These are phyloP conservation scores for Argynnis bischoffii DNA, from an alignment of 2,888 invertebrate species.

Conservation along the genomic window DNA sequence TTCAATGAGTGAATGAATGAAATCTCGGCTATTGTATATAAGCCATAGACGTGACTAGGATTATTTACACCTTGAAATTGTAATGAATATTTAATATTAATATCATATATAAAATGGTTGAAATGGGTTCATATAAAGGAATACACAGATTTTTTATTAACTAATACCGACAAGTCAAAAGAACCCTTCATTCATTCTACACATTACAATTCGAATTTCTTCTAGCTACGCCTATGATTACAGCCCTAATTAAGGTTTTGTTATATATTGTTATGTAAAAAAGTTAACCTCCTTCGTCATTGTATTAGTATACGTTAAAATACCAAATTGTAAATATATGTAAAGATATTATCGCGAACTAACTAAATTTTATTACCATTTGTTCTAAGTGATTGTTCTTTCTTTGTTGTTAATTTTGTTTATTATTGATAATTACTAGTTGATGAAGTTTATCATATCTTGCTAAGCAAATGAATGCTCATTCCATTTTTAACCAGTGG, in stretches of 20 bases:
- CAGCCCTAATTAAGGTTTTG: slow-evolving; percentile 59
- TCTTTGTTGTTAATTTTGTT: slow-evolving; percentile 80
- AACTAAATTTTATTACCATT: slow-evolving; percentile 81
- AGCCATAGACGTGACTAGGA: slow-evolving; percentile 5
- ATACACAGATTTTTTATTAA: too few relatives aligned
- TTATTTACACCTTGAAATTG: background rate
- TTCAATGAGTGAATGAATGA: slow-evolving; percentile 43
- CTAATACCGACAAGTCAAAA: too few relatives aligned
- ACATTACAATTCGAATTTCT: background rate
- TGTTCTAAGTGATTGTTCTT: slow-evolving; percentile 79
- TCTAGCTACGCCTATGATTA: slow-evolving; percentile 14
- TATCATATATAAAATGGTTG: too few relatives aligned
- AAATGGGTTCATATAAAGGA: too few relatives aligned
- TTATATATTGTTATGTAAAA: slow-evolving; percentile 77
- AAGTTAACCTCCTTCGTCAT: slow-evolving; percentile 68
- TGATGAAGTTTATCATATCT: slow-evolving; percentile 44
- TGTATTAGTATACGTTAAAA: slow-evolving; percentile 79
- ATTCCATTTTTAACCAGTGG: slow-evolving; percentile 51
- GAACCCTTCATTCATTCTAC: too few relatives aligned
- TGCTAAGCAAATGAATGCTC: slow-evolving; percentile 53
- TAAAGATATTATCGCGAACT: slow-evolving; percentile 79
- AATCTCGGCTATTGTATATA: slow-evolving; percentile 65
- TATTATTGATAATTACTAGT: slow-evolving; percentile 57
- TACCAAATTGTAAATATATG: slow-evolving; percentile 81
- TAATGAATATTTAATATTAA: too few relatives aligned